phyloP scores from a whole-genome alignment of 2,888 invertebrate genomes.

The Tuta absoluta region DNA sequence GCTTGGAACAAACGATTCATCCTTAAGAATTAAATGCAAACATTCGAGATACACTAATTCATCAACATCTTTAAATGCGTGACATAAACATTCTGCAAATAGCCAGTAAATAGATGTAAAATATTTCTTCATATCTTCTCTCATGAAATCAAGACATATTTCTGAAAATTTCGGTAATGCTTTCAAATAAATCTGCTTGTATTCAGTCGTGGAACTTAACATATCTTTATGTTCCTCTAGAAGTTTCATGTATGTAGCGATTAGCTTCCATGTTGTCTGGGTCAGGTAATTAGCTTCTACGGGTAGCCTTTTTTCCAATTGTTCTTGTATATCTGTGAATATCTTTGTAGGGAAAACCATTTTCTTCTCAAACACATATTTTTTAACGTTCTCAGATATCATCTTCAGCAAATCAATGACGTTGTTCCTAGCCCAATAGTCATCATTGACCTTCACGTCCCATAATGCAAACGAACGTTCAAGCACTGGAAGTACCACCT shows the following conservation, averaged over 20 bases:
- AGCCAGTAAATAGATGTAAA: constrained; percentile 57
- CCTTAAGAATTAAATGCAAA: constrained; percentile 36
- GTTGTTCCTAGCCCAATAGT: constrained; percentile 15
- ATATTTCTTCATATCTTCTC: constrained; percentile 49
- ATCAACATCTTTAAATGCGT: constrained; percentile 28
- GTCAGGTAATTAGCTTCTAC: constrained; percentile 1
- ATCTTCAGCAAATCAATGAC: constrained; percentile 23
- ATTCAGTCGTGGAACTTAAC: constrained; percentile 35
- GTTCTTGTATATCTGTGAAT: constrained; percentile 3
- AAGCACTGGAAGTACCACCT: constrained; percentile 50
- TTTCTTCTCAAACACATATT: constrained; percentile 2
- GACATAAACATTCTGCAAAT: constrained; percentile 46
- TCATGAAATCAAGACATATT: constrained; percentile 49
- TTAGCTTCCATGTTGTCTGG: constrained; percentile 46
- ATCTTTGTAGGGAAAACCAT: constrained; percentile 17
- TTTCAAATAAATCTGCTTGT: constrained; percentile 39
- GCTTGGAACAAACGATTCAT: constrained; percentile 47
- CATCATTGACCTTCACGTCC: constrained; percentile 37
- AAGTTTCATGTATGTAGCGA: constrained; percentile 44
- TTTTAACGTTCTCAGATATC: background rate
- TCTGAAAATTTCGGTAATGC: constrained; percentile 48
- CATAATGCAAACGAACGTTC: constrained; percentile 44
- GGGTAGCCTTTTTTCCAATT: constrained; percentile 11
- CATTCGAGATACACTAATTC: constrained; percentile 27
- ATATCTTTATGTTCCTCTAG: constrained; percentile 36